Base-by-base conservation (phyloP, 2,113 vertebrate species). In the Orcinus orca region DNA sequence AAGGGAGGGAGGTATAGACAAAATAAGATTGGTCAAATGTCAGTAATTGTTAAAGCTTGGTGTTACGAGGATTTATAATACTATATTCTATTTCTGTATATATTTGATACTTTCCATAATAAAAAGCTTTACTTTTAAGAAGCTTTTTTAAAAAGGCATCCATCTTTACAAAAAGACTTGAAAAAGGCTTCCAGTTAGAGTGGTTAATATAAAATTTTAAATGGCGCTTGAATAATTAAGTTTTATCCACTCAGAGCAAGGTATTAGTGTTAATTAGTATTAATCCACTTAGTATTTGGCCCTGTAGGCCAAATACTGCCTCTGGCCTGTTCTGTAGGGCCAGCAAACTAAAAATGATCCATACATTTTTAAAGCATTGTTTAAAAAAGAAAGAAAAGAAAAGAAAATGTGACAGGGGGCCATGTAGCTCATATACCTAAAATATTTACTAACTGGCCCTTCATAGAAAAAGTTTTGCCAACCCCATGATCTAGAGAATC, bases 141-240 rank as follows among this genome's bases (percentile, higher is more conserved):
- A 18, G 18, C 18, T 55, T 55, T 55, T 55, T 55, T 1, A 76
- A 25, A 31, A 38, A 85, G 10, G 62, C 26, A 23, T 71, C 73
- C 29, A 63, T 41, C 18, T 80, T 91, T 63, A 41, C 26, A 95
- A 92, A 63, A 29, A 88, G 26, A 82, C 58, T 47, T 76, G 58
- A 60, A 17, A 58, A 67, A 74, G 20, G 14, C 60, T 41, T 81
- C 47, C 25, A 47, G 47, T 58, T 74, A 81, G 74, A 96, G 25
- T 60, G 50, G 38, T 47, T 60, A 93, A 60, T 50, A 65, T 55
- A 67, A 82, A 92, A 92, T 92, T 82, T 67, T 95, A 76, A 93
- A 76, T 50, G 50, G 73, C 11, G 33, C 13, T 82, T 74, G 2
- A 67, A 74, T 29, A 18, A 91, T 31, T 80, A 70, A 63, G 8